A percentile compares a stretch with the other conserved stretches of the same genome.
Evolutionary conservation across 2,888 invertebrate genomes (phyloP).

Genomic region (Entomobrya proxima): DNA sequence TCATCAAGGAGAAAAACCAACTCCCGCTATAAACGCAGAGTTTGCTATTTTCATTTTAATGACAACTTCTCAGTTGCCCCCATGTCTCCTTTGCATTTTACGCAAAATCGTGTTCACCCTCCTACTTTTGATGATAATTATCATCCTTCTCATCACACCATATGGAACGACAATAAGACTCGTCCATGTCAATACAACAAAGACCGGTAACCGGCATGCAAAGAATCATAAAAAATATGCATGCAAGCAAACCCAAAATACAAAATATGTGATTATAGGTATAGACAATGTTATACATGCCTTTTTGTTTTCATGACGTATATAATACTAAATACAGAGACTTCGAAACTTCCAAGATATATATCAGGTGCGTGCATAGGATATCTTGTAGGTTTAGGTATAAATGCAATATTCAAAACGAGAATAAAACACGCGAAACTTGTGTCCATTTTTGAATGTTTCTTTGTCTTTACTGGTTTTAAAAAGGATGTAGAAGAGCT

Average conservation of each 20-base stretch:
- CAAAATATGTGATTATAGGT: neutral
- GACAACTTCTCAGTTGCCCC: neutral
- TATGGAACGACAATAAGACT: constrained; percentile 23
- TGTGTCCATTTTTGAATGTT: constrained; percentile 55
- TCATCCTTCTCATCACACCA: constrained; percentile 24
- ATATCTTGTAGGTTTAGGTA: neutral
- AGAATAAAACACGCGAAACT: constrained; percentile 63
- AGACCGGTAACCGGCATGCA: neutral
- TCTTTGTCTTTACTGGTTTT: constrained; percentile 37
- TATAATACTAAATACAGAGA: neutral
- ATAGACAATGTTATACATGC: neutral
- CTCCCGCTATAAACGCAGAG: neutral
- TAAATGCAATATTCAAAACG: constrained; percentile 37
- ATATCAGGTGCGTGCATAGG: neutral
- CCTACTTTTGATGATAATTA: constrained; percentile 26
- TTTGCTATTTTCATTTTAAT: neutral
- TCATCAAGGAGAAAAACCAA: too few relatives aligned
- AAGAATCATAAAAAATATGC: constrained; percentile 1
- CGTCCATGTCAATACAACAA: too few relatives aligned
- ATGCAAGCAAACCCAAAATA: neutral
- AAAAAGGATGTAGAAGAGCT: neutral
- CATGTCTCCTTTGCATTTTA: neutral
- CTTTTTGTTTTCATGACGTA: neutral
- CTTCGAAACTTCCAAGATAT: constrained; percentile 30
- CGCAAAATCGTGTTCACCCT: constrained; percentile 21